Evolutionary conservation across 2,888 invertebrate genomes (phyloP).

Genomic region (Hirtodrosophila histrioides): DNA sequence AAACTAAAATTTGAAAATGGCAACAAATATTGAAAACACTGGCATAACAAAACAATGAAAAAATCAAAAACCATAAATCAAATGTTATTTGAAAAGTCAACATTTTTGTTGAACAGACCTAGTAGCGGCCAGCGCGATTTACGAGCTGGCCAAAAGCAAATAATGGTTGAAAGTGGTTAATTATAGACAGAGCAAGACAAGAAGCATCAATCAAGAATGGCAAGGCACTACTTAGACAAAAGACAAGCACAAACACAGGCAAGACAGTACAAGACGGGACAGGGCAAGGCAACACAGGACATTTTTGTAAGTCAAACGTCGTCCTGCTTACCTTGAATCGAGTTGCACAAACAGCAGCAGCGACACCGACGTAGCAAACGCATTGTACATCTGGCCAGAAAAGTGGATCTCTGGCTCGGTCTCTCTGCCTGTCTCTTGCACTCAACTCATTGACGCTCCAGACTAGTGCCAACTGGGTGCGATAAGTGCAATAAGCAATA

Average conservation of each 20-base stretch:
- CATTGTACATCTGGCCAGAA: conserved; percentile 31
- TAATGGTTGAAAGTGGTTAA: no score
- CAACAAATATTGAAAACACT: no score
- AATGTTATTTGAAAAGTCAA: no score
- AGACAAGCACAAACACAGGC: conserved; percentile 13
- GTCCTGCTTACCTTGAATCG: conserved; percentile 51
- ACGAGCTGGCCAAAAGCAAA: no score
- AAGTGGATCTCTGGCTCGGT: conserved; percentile 19
- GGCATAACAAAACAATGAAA: no score
- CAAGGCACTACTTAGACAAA: conserved; percentile 12
- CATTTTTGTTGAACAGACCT: no score
- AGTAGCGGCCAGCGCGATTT: no score
- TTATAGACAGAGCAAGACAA: conserved; percentile 3
- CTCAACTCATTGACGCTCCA: conserved; percentile 44
- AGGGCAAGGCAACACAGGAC: conserved; percentile 29
- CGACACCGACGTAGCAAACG: conserved; percentile 27
- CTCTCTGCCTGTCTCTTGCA: conserved; percentile 25
- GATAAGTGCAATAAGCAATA: conserved; percentile 54
- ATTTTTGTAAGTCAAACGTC: conserved; percentile 18
- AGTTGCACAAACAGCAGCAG: conserved; percentile 54
- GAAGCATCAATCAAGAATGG: conserved; percentile 24
- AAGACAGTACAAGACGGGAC: conserved; percentile 15
- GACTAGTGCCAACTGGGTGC: conserved; percentile 36
- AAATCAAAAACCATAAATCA: no score
- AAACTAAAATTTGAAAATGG: no score